Base-by-base conservation (phyloP, 53 echinoderm and acorn worm species). In the Pentamera pediparva region DNA sequence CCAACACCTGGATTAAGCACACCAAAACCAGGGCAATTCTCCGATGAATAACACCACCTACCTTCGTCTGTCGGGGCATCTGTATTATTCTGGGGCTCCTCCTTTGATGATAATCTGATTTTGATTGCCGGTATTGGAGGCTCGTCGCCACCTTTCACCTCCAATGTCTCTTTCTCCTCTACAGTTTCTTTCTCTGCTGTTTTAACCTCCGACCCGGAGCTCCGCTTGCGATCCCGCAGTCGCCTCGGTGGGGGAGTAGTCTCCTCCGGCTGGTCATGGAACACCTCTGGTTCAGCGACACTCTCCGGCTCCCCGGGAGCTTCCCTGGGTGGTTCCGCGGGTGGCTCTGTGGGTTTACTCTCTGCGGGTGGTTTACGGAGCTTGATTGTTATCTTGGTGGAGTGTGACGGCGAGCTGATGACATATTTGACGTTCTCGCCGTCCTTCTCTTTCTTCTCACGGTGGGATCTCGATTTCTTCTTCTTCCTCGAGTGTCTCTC, bases 311-410 rank as follows among this genome's bases (percentile, higher is more conserved):
- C 32, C 17, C 12, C 58, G 3, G 58, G 58, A 12, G 54, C 25
- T 18, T 53, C n/a, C 54, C 25, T 53, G 21, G n/a, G 21, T 9
- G 47, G 47, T 45, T 45, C 13, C 15, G 15, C 43, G 9, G 52
- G 52, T 5, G 52, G 9, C 54, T 57, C 58, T 28, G 58, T 28
- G 18, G 58, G 58, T 28, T 57, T 57, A 26, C 58, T 67, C 67
- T 67, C 67, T 43, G n/a, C 67, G 18, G 73, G 73, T n/a, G n/a
- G n/a, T 52, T 54, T 72, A 11, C 35, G 61, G 21, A 87, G 69
- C 48, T 82, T 87, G 12, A 87, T 64, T 35, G 81, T 87, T 69
- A 87, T 82, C 65, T 78, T 80, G 53, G 81, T 78, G 4, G 82
- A 82, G 21, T 81, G 72, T 38, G 61, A 52, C 17, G 73, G 73